Evolutionary conservation across 1,140 invertebrate genomes (phyloP), one percentile per base, ranked within the genome.

Genomic region (Oreohelix idahoensis): DNA sequence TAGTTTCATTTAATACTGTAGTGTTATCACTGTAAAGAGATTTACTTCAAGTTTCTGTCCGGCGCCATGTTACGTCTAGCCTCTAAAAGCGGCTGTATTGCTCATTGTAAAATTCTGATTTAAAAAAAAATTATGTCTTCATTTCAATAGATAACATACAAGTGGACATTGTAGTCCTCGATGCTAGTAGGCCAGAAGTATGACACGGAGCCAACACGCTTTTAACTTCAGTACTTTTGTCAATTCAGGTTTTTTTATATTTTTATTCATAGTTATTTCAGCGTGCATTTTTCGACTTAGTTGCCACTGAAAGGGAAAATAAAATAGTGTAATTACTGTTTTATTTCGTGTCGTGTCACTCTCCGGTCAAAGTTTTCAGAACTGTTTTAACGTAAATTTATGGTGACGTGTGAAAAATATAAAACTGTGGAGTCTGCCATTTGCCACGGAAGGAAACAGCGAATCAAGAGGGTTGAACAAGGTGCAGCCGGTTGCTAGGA

Each of bases 401-500:
- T 32, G 29, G 63, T 66, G 63, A 66, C 63, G 63, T 66, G 63
- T 35, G 63, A 66, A 66, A 66, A 66, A 66, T 66, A 66, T 66
- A 66, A 66, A 66, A 66, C 32, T 66, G 63, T 66, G 63, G 53
- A 58, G 63, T 29, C 63, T 32, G 63, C n/a, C 29, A 32, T 66
- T 66, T 66, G 63, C 63, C 8, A 32, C n/a, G 29, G 63, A 66
- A 66, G 1, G 63, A 66, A 66, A 66, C 29, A 35, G n/a, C 32
- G 63, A 66, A 66, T 66, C n/a, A 66, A 66, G 63, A 66, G 29
- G 63, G 63, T 66, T 66, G 63, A 66, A 66, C n/a, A 66, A 66
- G 63, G 63, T 66, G 63, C 63, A 66, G 63, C 4, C 29, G 29
- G 5, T 66, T 23, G n/a, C 63, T 66, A 17, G 63, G 29, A 32